Conservation (phyloP, 37 sponge, comb jelly and placozoan genomes). For the Eunapius fragilis region DNA sequence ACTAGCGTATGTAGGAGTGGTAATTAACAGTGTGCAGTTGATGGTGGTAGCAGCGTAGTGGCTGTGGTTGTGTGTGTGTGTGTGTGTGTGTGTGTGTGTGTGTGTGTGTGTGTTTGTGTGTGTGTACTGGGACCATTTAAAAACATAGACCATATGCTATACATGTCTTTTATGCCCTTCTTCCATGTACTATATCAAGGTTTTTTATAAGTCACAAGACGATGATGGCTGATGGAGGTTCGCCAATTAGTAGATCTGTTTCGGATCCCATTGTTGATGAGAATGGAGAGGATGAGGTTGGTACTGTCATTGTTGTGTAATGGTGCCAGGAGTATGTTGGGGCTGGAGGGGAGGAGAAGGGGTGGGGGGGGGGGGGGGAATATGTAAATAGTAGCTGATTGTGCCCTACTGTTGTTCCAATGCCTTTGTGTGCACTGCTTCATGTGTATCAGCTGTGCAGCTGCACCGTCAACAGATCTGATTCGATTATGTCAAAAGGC, state of each 20-base stretch:
- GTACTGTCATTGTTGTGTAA: not conserved
- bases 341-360: not conserved
- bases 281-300: not conserved
- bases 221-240: not conserved
- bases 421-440: not conserved
- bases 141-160: no score
- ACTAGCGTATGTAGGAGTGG: no score
- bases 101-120: no score
- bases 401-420: not conserved
- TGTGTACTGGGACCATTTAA: no score
- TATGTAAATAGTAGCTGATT: not conserved
- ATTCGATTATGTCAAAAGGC: not conserved
- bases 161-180: no score
- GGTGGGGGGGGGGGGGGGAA: not conserved
- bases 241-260: not conserved
- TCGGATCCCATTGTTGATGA: not conserved
- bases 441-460: not conserved
- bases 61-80: no score
- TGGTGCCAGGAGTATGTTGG: not conserved
- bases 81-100: no score
- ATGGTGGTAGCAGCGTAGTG: no score
- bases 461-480: not conserved
- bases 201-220: not conserved
- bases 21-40: no score
- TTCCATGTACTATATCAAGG: not conserved